Conservation (phyloP, 1,140 invertebrate species). For the Pseudomyrmex sp. region DNA sequence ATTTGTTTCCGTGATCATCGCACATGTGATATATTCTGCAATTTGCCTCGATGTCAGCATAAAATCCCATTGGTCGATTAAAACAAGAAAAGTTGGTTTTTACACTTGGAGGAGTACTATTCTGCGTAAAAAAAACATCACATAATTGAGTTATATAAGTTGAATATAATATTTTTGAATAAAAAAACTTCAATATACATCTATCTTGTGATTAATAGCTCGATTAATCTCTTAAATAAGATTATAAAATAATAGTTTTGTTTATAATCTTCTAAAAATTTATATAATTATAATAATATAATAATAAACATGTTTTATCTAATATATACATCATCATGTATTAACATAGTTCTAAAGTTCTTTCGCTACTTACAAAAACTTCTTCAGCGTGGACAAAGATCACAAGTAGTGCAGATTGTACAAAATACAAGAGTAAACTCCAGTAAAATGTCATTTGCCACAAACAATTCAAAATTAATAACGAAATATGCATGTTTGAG, state of each 20-base stretch:
- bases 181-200: too few relatives aligned
- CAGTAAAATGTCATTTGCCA: constrained; percentile 16
- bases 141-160: background rate
- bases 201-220: too few relatives aligned
- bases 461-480: background rate
- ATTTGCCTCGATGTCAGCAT: constrained; percentile 83
- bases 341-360: background rate
- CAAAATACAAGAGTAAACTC: background rate
- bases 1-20: constrained; percentile 84
- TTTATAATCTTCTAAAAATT: background rate
- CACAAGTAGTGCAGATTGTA: constrained; percentile 17
- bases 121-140: constrained; percentile 12
- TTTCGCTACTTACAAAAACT: constrained; percentile 44
- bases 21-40: constrained; percentile 85
- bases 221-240: too few relatives aligned
- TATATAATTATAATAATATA: background rate
- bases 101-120: constrained; percentile 31
- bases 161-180: too few relatives aligned
- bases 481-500: background rate
- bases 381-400: constrained; percentile 5
- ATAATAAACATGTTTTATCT: background rate
- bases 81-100: constrained; percentile 80
- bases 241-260: too few relatives aligned
- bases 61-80: constrained; percentile 83
- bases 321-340: background rate